Evolutionary conservation across 2,113 vertebrate species (phyloP).

Genomic region (Rattus norvegicus): GRCr8 NC_086037.1:45436001-45436500

Average conservation of each 20-base stretch:
- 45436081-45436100: neutral
- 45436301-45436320: neutral
- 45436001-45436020: neutral
- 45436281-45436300: neutral
- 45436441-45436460: slow-evolving; percentile 8
- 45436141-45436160: neutral
- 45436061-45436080: neutral
- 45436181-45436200: neutral
- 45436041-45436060: neutral
- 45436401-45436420: neutral
- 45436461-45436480: neutral
- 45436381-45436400: neutral
- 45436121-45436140: neutral
- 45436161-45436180: neutral
- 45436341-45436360: neutral
- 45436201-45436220: neutral
- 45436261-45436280: neutral
- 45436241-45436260: neutral
- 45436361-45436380: neutral
- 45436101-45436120: neutral
- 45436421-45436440: neutral
- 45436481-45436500: neutral
- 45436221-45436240: neutral
- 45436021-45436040: neutral
- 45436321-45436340: neutral